These are phyloP conservation scores for Zosterops japonicus DNA, from an alignment of 2,113 vertebrate genomes.

Conservation along the genomic window DNA sequence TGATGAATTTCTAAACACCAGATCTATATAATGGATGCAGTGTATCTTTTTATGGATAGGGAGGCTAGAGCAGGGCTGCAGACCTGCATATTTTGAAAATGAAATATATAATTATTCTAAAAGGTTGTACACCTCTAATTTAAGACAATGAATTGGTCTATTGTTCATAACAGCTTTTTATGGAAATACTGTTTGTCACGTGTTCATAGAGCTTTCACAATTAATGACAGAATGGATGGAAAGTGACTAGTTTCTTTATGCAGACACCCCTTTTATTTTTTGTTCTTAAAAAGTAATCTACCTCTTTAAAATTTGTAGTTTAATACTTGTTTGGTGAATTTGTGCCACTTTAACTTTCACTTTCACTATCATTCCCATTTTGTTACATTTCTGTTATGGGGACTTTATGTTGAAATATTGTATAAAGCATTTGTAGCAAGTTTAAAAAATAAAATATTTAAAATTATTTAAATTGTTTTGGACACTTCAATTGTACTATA, in stretches of 20 bases:
- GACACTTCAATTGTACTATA: slow-evolving; percentile 83
- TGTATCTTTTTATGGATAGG: slow-evolving; percentile 45
- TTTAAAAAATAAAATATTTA: slow-evolving; percentile 90
- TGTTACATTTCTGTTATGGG: slow-evolving; percentile 79
- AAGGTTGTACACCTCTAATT: slow-evolving; percentile 36
- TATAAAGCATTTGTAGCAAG: slow-evolving; percentile 91
- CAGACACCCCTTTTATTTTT: slow-evolving; percentile 44
- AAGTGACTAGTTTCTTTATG: slow-evolving; percentile 62
- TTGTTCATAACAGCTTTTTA: slow-evolving; percentile 20
- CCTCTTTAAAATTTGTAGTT: slow-evolving; percentile 83
- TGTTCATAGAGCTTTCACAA: slow-evolving; percentile 21
- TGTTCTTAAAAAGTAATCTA: slow-evolving; percentile 83
- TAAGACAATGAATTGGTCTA: slow-evolving; percentile 22
- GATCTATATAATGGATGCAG: slow-evolving; percentile 8
- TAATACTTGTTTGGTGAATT: slow-evolving; percentile 78
- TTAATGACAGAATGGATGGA: slow-evolving; percentile 50
- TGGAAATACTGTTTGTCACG: slow-evolving; percentile 19
- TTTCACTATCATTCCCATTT: slow-evolving; percentile 85
- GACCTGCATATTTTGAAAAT: slow-evolving; percentile 46
- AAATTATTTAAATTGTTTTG: slow-evolving; percentile 94
- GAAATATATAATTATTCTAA: slow-evolving; percentile 25
- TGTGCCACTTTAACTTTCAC: slow-evolving; percentile 79
- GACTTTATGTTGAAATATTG: slow-evolving; percentile 80
- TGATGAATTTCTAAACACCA: slow-evolving; percentile 35
- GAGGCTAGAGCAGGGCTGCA: slow-evolving; percentile 32